Conservation (phyloP, 2,113 vertebrate species). For the Phaethornis superciliosus region DNA sequence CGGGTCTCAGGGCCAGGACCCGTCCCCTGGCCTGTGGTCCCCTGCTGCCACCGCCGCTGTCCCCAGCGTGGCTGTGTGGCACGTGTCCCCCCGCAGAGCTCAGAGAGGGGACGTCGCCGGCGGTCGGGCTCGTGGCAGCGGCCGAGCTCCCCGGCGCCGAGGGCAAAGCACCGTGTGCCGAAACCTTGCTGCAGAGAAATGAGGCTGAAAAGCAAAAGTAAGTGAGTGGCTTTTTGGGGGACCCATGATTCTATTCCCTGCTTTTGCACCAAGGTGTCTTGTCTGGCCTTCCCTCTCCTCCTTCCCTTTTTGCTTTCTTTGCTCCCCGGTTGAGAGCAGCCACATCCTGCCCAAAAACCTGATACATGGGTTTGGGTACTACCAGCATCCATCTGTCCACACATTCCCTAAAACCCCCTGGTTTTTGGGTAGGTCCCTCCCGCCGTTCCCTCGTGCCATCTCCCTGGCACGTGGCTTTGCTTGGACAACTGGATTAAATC, state of each 20-base stretch:
- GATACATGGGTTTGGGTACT: rapidly evolving
- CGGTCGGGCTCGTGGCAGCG: background rate
- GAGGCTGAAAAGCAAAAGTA: constrained; percentile 87
- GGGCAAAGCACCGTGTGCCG: constrained; percentile 76
- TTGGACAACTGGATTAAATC: background rate
- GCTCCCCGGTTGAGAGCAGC: rapidly evolving
- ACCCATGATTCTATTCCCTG: rapidly evolving
- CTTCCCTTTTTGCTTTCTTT: background rate
- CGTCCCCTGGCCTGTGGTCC: background rate
- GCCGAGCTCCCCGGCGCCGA: constrained; percentile 77
- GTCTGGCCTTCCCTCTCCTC: background rate
- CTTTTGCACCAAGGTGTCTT: rapidly evolving
- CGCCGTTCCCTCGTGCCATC: rapidly evolving
- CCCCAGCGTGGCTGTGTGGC: background rate
- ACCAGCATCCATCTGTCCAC: rapidly evolving
- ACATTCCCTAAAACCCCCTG: background rate
- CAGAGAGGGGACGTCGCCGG: constrained; percentile 62
- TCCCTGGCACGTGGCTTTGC: background rate
- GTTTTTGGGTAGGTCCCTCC: background rate
- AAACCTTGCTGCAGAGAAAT: constrained; percentile 82
- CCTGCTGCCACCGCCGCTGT: background rate
- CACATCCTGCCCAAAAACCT: rapidly evolving
- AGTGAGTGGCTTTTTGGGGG: constrained; percentile 26
- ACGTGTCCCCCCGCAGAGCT: constrained; percentile 65
- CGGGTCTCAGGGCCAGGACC: background rate